Base-by-base conservation (phyloP, 2,888 invertebrate genomes). In the Petrophora chlorosata region DNA sequence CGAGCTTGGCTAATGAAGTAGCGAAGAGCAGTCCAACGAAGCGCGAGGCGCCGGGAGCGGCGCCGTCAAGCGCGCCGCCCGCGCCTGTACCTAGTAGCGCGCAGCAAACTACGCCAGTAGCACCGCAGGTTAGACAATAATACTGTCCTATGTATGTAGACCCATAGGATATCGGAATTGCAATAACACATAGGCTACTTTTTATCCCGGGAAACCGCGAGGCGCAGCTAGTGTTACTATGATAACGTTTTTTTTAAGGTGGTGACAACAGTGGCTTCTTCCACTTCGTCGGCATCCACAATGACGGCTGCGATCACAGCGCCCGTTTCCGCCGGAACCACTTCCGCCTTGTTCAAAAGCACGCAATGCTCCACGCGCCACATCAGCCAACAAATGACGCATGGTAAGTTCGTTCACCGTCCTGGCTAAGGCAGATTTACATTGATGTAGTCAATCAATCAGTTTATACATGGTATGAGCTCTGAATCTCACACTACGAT, bases 221-320 rank as follows among this genome's bases (percentile, higher is more conserved):
- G n/a, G n/a, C n/a, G n/a, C n/a, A n/a, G n/a, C n/a, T n/a, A n/a
- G n/a, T n/a, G n/a, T n/a, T n/a, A n/a, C n/a, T n/a, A n/a, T n/a
- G n/a, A n/a, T n/a, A n/a, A n/a, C n/a, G n/a, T n/a, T n/a, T n/a
- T 25, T 10, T 25, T 13, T 4, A 10, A 15, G 85, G 81, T 82
- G 63, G 79, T 83, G 51, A 82, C 82, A 4, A 82, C 83, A 1
- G 68, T 70, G 9, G 83, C 83, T 5, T 75, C 81, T 0, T 79
- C 84, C 0, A 72, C 78, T 0, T 70, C 80, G 0, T 56, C 73
- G 1, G 63, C 83, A 0, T 52, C 76, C 0, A 73, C 79, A 0
- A 71, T 73, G 59, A 74, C 80, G 5, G 50, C 78, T 0, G 52
- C 79, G 0, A 62, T 72, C 45, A 66, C 74, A 0, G 68, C 65